Evolutionary conservation across 1,140 invertebrate genomes (phyloP), one percentile per base, ranked within the genome.

Genomic region (Homarus americanus): DNA sequence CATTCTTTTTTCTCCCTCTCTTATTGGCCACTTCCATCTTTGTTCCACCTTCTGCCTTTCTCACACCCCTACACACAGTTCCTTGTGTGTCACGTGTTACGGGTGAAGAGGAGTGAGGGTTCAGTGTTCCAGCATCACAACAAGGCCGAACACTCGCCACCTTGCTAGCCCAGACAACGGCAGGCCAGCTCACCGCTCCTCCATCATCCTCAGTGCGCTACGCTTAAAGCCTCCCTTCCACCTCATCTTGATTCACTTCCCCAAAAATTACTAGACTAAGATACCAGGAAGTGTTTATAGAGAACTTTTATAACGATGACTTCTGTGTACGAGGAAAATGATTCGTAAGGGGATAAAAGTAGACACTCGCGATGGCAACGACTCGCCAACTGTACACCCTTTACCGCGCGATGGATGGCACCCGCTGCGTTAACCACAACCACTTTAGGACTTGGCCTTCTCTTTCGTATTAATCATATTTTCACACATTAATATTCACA

Each of bases 351-450:
- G 34, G 63, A 83, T 69, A 83, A 85, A 75, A 24, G 40, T 4
- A 34, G 69, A 73, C 66, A 28, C 69, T 20, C 9, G 69, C 38
- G 69, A 32, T 85, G 83, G 69, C 83, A 85, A 53, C 69, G 69
- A 73, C 40, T 53, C 17, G 24, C 34, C 72, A 75, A 66, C 36
- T 85, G 66, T 75, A 85, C 66, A 84, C 82, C 83, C 83, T 85
- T 72, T 49, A 75, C 83, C 41, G 83, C 69, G 83, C 83, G 83
- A 85, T 85, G 83, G 83, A 75, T 73, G 83, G 28, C 72, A 75
- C 40, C 83, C 15, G 36, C 82, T 41, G 24, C 63, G 63, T 17
- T 36, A 84, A 38, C 63, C 63, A 73, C 41, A 15, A 9, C 69
- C 24, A 49, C 32, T 85, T 34, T 44, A 28, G 36, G 20, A 7